These are phyloP conservation scores for rabbit (Oryctolagus cuniculus) DNA, from an alignment of 2,113 vertebrate species.

Conservation along the genomic window DNA sequence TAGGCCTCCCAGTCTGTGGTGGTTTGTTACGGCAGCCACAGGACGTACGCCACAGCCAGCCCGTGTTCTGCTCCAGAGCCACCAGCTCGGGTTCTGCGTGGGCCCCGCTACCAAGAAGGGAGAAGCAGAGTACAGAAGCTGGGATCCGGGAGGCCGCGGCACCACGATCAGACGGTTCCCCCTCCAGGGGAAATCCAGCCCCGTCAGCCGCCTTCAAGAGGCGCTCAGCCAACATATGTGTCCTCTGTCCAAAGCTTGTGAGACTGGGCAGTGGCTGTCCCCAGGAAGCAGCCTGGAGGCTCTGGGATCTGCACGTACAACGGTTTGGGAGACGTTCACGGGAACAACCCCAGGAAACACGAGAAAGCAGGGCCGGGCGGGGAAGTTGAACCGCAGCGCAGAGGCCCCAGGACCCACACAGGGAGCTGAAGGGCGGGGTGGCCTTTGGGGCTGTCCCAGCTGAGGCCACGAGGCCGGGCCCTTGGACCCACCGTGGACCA, in stretches of 20 bases:
- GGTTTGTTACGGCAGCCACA: neutral
- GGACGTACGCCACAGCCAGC: neutral
- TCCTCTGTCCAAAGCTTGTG: neutral
- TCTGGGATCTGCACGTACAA: neutral
- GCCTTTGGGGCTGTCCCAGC: neutral
- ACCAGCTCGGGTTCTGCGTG: no score
- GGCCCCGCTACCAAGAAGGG: no score
- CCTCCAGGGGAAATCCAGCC: neutral
- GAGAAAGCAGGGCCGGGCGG: neutral
- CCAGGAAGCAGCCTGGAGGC: neutral
- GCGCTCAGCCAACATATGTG: neutral
- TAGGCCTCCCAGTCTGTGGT: neutral
- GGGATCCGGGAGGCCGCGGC: no score
- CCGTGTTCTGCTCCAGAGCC: neutral
- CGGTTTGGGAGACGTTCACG: rapidly evolving
- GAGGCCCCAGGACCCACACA: neutral
- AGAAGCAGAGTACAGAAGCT: no score
- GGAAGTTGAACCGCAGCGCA: rapidly evolving
- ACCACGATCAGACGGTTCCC: neutral
- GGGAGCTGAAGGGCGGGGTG: neutral
- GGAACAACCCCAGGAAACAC: neutral
- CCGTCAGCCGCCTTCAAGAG: neutral
- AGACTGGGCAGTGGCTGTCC: neutral
- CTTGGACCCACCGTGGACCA: neutral
- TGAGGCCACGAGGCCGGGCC: neutral